Percentiles rank a stretch among this genome's conserved stretches.
phyloP scores from a whole-genome alignment of 2,113 vertebrate genomes.

The Mugil cephalus region DNA sequence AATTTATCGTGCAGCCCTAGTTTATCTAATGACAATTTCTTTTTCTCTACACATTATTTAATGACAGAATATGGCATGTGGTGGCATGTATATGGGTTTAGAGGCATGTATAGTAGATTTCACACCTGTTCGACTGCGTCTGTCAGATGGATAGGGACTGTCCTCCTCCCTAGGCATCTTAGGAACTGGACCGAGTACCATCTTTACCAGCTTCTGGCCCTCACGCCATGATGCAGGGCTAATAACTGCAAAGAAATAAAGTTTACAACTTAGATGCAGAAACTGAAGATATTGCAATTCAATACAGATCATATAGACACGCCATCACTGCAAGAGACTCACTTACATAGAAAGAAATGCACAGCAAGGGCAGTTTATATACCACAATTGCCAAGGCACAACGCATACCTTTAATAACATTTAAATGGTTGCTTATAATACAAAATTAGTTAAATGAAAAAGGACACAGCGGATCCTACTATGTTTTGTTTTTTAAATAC shows the following conservation, averaged over 20 bases:
- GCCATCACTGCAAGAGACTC: neutral
- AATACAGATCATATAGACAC: neutral
- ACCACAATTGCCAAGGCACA: neutral
- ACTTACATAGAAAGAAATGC: neutral
- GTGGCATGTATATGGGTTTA: constrained; percentile 3
- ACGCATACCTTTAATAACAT: neutral
- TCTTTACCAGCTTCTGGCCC: constrained; percentile 93
- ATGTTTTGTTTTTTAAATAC: neutral
- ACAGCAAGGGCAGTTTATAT: neutral
- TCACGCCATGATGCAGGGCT: constrained; percentile 93
- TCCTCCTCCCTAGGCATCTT: constrained; percentile 81
- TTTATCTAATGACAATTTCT: no score
- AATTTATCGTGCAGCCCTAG: no score
- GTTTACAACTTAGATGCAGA: neutral
- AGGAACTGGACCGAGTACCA: constrained; percentile 90
- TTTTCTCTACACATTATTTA: neutral
- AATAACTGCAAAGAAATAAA: constrained; percentile 76
- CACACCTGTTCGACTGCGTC: constrained; percentile 81
- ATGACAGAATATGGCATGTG: constrained; percentile 1
- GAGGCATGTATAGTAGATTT: no score
- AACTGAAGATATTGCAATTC: neutral
- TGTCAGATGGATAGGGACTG: constrained; percentile 77
- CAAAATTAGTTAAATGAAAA: neutral
- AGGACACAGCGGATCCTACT: neutral
- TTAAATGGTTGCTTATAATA: neutral